A percentile compares a stretch with the other conserved stretches of the same genome.
phyloP scores from a whole-genome alignment of 2,888 invertebrate genomes.

The Aspidapion aeneum region DNA sequence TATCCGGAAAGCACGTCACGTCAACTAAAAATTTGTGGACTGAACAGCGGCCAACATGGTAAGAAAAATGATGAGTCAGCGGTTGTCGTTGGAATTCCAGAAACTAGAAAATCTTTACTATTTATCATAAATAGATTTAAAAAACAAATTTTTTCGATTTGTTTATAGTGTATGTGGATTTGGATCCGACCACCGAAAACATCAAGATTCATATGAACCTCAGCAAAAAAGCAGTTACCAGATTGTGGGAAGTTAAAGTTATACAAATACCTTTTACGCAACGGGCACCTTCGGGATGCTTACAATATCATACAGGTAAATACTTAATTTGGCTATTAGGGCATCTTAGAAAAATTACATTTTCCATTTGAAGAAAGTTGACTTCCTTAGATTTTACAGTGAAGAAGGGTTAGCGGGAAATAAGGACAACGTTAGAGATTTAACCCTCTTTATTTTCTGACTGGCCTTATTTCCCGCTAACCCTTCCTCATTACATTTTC shows the following conservation, averaged over 20 bases:
- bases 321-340: not conserved
- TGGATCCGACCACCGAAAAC: slow-evolving; percentile 55
- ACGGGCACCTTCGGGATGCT: slow-evolving; percentile 72
- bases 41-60: slow-evolving; percentile 84
- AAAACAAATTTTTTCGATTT: too few species aligned
- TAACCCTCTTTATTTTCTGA: too few species aligned
- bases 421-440: too few species aligned
- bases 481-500: too few species aligned
- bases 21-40: slow-evolving; percentile 68
- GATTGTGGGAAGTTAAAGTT: slow-evolving; percentile 76
- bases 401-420: too few species aligned
- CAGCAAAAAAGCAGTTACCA: slow-evolving; percentile 59
- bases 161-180: slow-evolving; percentile 66
- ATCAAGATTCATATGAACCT: slow-evolving; percentile 55
- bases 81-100: too few species aligned
- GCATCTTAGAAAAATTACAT: not conserved
- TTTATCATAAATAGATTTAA: too few species aligned
- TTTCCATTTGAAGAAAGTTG: too few species aligned
- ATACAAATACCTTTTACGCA: slow-evolving; percentile 74
- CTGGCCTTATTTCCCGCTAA: too few species aligned
- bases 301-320: slow-evolving; percentile 65
- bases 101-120: too few species aligned
- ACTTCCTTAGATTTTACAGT: too few species aligned
- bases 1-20: slow-evolving; percentile 56
- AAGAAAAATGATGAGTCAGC: too few species aligned